Evolutionary conservation across 1,140 invertebrate species (phyloP).

Genomic region (Periplaneta americana): DNA sequence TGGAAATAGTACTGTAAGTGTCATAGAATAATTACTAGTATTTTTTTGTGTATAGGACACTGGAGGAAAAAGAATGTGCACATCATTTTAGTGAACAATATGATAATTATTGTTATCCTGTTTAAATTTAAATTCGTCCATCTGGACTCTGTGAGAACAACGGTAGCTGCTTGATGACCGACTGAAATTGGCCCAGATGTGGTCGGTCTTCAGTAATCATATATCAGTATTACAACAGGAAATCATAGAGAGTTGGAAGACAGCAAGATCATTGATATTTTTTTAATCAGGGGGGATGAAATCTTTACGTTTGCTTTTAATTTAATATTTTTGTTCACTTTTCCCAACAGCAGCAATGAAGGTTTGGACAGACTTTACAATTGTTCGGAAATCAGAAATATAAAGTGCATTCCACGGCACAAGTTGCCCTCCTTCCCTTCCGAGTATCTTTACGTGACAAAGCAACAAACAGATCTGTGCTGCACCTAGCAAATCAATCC

Average conservation of each 20-base stretch:
- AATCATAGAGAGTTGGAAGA: neutral
- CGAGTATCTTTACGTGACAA: neutral
- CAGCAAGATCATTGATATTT: neutral
- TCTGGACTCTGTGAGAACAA: neutral
- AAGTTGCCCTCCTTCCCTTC: neutral
- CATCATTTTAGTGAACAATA: slow-evolving; percentile 11
- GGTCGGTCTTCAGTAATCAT: neutral
- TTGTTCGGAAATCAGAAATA: neutral
- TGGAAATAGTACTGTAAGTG: slow-evolving; percentile 5
- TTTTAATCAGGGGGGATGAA: slow-evolving; percentile 5
- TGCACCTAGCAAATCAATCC: neutral
- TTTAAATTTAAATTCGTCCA: slow-evolving; percentile 1
- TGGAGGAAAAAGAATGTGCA: slow-evolving; percentile 15
- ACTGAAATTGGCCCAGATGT: neutral
- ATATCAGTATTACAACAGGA: slow-evolving; percentile 7
- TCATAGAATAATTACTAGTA: slow-evolving; percentile 9
- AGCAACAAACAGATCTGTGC: neutral
- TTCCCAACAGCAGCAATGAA: neutral
- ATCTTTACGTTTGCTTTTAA: neutral
- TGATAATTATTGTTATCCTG: neutral
- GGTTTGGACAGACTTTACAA: neutral
- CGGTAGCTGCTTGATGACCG: neutral
- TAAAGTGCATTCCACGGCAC: neutral
- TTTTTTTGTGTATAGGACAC: slow-evolving; percentile 13
- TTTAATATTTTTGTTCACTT: neutral